Evolutionary conservation across 64 coral and sea anemone genomes (phyloP), one percentile per base, ranked within the genome.

Genomic region (Exaiptasia diaphana): DNA sequence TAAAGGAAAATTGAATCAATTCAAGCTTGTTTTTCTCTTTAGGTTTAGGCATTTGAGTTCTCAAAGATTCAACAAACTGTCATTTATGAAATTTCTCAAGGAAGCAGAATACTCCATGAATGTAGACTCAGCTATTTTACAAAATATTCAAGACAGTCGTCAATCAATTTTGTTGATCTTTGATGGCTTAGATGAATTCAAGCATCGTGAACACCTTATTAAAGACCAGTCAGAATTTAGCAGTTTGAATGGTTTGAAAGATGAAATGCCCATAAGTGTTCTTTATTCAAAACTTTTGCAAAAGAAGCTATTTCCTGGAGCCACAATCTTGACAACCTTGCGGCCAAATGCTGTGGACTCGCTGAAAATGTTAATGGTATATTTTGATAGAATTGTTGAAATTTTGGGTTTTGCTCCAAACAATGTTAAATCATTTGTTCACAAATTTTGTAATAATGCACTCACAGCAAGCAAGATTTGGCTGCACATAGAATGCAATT

Each of bases 391-490:
- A 50, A 72, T 2, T 24, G 76, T 62, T 2, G 85, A 88, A 22
- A 72, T 88, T 3, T 48, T 80, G 64, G 85, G 85, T 3, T 88
- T 88, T 41, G 59, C 75, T 15, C 23, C 45, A 71, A 65, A 80
- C 22, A 62, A 35, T 38, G 76, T 88, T 28, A 18, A 46, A 5
- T 3, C 26, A 48, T 88, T 80, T 63, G 9, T 79, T 6, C 0
- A 70, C 3, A 33, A 27, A 23, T 88, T 57, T 55, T 88, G 52
- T 61, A 24, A 50, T 25, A 17, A 48, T 6, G 13, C 35, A 61
- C 2, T 54, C n/a, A n/a, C 36, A 7, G 11, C 29, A 20, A 37
- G 30, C 13, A 73, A 31, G 30, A 48, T 88, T 58, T 80, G 18
- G 26, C 24, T 56, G 35, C 78, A 80, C 31, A 72, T 88, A 32